Conservation (phyloP, 2,113 vertebrate genomes). For the Mobula birostris region DNA sequence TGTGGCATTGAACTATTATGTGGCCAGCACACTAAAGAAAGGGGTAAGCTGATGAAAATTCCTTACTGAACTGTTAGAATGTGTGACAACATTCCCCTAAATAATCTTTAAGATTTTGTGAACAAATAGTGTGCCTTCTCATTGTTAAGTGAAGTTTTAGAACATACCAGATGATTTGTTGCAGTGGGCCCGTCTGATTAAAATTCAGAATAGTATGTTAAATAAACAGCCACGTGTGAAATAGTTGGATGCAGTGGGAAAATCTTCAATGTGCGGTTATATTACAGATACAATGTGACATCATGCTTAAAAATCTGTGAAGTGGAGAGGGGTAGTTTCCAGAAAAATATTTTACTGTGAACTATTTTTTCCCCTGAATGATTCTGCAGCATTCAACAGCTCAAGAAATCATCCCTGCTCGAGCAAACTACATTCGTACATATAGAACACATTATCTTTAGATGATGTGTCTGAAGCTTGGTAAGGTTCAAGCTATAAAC, state of each 20-base stretch:
- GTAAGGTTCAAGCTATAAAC: neutral
- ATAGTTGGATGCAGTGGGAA: slow-evolving; percentile 55
- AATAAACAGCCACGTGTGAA: slow-evolving; percentile 63
- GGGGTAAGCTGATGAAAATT: slow-evolving; percentile 60
- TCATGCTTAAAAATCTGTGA: slow-evolving; percentile 43
- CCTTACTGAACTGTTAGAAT: slow-evolving; percentile 53
- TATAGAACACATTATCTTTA: slow-evolving; percentile 10
- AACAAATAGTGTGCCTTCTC: slow-evolving; percentile 62
- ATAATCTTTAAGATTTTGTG: slow-evolving; percentile 57
- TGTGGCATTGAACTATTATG: neutral
- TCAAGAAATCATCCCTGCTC: neutral
- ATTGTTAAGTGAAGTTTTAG: slow-evolving; percentile 64
- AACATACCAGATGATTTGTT: slow-evolving; percentile 58
- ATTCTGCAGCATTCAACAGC: neutral
- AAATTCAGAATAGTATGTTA: slow-evolving; percentile 64
- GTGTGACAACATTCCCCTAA: slow-evolving; percentile 49
- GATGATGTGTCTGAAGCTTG: slow-evolving; percentile 6
- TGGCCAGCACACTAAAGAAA: neutral
- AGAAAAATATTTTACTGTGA: neutral
- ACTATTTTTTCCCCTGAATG: slow-evolving; percentile 19
- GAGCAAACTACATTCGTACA: neutral
- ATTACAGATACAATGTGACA: slow-evolving; percentile 41
- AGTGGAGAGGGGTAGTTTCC: neutral
- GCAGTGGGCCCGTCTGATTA: slow-evolving; percentile 70
- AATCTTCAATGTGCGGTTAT: slow-evolving; percentile 55